Percentiles rank a stretch among this genome's conserved stretches.
phyloP scores from a whole-genome alignment of 2,113 vertebrate species.

The Chloropsis cyanopogon region DNA sequence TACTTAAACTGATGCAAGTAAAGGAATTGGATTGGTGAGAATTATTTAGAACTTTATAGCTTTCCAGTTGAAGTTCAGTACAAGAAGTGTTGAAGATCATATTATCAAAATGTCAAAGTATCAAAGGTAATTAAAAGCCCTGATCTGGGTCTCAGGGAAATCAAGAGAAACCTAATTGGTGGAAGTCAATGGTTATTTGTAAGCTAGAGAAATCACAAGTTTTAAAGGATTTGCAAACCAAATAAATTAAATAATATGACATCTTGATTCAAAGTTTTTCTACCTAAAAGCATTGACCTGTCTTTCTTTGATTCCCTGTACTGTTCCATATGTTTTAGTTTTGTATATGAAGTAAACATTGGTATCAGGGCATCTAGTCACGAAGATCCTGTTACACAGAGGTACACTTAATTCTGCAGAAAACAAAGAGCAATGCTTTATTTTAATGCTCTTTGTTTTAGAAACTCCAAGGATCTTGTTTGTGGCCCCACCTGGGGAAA shows the following conservation, averaged over 20 bases:
- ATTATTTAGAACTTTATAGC: background rate
- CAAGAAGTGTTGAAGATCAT: constrained; percentile 43
- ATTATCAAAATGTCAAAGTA: background rate
- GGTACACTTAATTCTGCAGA: constrained; percentile 8
- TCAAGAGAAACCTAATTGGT: background rate
- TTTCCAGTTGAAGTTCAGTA: constrained; percentile 34
- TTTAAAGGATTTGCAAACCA: background rate
- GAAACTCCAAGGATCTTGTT: constrained; percentile 29
- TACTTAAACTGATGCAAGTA: constrained; percentile 35
- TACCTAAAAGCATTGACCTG: background rate
- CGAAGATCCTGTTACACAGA: background rate
- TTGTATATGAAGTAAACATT: background rate
- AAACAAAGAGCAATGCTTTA: background rate
- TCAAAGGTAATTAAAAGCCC: background rate
- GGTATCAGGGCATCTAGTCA: background rate
- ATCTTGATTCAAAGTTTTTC: background rate
- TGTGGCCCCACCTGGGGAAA: constrained; percentile 17
- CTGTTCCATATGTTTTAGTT: background rate
- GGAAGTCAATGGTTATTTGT: background rate
- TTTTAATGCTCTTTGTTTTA: constrained; percentile 47
- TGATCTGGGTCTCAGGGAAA: background rate
- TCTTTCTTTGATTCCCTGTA: background rate
- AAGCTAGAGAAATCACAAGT: background rate
- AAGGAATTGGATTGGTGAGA: constrained; percentile 41
- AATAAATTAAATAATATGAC: background rate